Evolutionary conservation across 92 coral and sea anemone genomes (phyloP), one percentile per base, ranked within the genome.

Genomic region (Epizoanthus stellaris): DNA sequence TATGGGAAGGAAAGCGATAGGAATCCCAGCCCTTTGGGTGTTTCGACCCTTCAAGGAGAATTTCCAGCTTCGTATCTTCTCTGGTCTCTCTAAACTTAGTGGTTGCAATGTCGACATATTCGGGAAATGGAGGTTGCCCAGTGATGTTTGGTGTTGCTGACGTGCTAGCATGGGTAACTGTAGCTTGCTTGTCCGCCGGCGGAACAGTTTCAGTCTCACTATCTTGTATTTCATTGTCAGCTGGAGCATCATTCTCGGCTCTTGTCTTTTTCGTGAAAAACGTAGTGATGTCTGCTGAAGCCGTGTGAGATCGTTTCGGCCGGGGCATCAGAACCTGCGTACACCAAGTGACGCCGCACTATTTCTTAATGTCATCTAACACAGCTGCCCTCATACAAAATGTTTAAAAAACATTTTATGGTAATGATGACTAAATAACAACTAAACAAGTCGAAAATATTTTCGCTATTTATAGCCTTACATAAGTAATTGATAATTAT

Each of bases 91-190:
- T 40, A 79, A 79, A 79, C 72, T 61, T 61, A 79, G 84, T 79
- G 72, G 84, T 61, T 79, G 72, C 83, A 23, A 76, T 76, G 82
- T 76, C 82, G 25, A 76, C 82, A 76, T 76, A 76, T 76, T 76
- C 49, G 52, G 83, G 83, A 65, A 79, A 79, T 79, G 83, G 83
- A 79, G 83, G 57, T 79, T 79, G 84, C 83, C 83, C 71, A 79
- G 71, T 74, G 80, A 53, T 74, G 80, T 74, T 74, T 74, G 80
- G 80, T 75, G 80, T 75, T 75, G 66, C 80, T 56, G 80, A 75
- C 80, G 61, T 75, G 66, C 66, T 54, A 56, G 80, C 65, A 25
- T 75, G 80, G 80, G 49, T 75, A 75, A 54, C 66, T 75, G 80
- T 75, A 30, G 80, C 45, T 54, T 75, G 65, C 64, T 10, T 75